These are phyloP conservation scores for Nephrocerus scutellatus DNA, from an alignment of 2,888 invertebrate species.

Conservation along the genomic window DNA sequence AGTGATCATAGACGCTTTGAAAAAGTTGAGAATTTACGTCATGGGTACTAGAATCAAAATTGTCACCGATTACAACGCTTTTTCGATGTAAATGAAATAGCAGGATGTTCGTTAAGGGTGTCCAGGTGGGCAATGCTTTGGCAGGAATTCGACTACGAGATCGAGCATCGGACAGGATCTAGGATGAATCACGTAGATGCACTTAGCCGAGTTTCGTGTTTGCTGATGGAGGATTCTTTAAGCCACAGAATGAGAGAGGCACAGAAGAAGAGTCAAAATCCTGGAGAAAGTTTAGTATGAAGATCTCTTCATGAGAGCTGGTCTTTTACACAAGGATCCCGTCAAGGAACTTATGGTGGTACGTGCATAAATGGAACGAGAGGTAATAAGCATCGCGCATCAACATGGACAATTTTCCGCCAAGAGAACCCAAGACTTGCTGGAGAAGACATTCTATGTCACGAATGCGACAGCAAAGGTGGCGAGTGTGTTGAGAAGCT, in stretches of 20 bases:
- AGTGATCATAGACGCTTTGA: constrained; percentile 19
- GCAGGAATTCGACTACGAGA: constrained; percentile 19
- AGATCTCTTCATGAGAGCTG: no score
- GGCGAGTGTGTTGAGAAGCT: no score
- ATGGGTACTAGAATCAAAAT: constrained; percentile 26
- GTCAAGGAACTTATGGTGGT: no score
- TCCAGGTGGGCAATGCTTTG: constrained; percentile 19
- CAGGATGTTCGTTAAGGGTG: constrained; percentile 13
- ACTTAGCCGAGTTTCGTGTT: constrained; percentile 17
- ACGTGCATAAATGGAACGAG: no score
- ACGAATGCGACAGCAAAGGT: no score
- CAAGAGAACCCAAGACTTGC: no score
- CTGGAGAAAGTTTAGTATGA: no score
- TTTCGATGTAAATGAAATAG: constrained; percentile 9
- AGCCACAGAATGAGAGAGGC: neutral
- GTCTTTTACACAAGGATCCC: no score
- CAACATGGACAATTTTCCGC: no score
- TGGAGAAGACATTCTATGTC: no score
- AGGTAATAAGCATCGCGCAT: no score
- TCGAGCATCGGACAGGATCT: constrained; percentile 16
- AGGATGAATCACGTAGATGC: constrained; percentile 22
- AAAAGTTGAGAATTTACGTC: constrained; percentile 24
- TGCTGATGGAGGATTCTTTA: neutral
- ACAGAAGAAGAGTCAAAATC: no score
- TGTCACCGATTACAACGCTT: constrained; percentile 23